Evolutionary conservation across 2,797 vertebrate genomes (phyloP).

Genomic region (Poecile montanus): DNA sequence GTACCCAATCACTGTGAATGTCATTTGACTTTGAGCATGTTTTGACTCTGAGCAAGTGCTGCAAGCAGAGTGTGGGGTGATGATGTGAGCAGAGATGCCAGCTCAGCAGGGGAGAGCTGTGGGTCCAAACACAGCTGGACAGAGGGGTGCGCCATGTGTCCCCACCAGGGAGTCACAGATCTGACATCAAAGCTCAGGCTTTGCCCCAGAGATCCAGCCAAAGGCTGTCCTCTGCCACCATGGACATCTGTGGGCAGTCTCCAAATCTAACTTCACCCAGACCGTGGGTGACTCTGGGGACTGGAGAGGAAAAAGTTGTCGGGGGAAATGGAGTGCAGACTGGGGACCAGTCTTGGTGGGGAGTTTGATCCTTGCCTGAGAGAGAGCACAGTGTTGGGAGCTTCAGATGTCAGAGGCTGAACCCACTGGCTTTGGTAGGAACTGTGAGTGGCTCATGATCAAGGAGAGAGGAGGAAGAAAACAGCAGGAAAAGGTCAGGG

Average conservation of each 20-base stretch:
- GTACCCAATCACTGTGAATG: not conserved
- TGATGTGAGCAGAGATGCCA: not conserved
- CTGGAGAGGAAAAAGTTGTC: not conserved
- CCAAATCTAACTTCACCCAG: not conserved
- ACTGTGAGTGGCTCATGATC: not conserved
- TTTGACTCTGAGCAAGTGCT: not conserved
- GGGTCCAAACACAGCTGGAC: not conserved
- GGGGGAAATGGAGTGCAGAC: not conserved
- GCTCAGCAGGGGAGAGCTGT: not conserved
- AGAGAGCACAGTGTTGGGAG: not conserved
- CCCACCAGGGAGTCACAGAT: rapidly evolving
- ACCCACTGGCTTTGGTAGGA: not conserved
- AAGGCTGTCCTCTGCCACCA: not conserved
- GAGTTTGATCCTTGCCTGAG: not conserved
- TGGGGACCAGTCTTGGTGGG: not conserved
- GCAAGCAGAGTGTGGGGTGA: not conserved
- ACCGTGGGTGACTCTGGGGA: not conserved
- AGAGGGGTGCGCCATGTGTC: rapidly evolving
- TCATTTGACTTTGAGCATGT: not conserved
- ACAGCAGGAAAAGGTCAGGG: not conserved
- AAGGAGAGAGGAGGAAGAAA: not conserved
- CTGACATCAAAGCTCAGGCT: not conserved
- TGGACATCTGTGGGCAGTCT: not conserved
- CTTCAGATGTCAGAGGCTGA: not conserved
- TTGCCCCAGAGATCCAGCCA: not conserved